Evolutionary conservation across 2,888 invertebrate genomes (phyloP).

Genomic region (Papilio demoleus): DNA sequence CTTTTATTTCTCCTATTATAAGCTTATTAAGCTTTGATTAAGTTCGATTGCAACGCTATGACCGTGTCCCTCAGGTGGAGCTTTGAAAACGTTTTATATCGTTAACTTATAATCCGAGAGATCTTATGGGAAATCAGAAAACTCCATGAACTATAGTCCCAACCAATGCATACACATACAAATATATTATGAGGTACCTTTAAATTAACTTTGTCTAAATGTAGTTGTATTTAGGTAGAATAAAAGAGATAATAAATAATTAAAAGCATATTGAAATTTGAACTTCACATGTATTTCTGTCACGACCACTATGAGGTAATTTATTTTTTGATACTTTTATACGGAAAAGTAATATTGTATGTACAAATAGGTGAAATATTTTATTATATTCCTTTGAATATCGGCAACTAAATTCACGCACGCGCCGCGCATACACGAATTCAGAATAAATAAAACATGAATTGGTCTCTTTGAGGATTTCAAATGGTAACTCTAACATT

Average conservation of each 20-base stretch:
- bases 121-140: slow-evolving; percentile 31
- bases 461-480: slow-evolving; percentile 37
- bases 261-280: background rate
- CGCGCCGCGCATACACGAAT: slow-evolving; percentile 29
- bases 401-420: slow-evolving; percentile 36
- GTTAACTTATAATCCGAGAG: slow-evolving; percentile 19
- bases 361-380: slow-evolving; percentile 30
- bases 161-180: background rate
- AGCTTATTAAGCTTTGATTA: slow-evolving; percentile 4
- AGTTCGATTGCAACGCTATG: slow-evolving; percentile 3
- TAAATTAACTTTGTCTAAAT: no score
- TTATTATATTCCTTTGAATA: slow-evolving; percentile 38
- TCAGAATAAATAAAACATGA: slow-evolving; percentile 40
- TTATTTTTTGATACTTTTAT: background rate
- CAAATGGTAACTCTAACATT: slow-evolving; percentile 36
- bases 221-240: no score
- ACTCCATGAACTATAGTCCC: background rate
- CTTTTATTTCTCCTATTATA: no score
- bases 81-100: slow-evolving; percentile 20
- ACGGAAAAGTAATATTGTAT: background rate
- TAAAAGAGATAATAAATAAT: no score
- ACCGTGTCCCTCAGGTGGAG: background rate
- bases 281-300: background rate
- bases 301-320: background rate
- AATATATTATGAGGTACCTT: background rate